A percentile compares a stretch with the other conserved stretches of the same genome.
These are phyloP conservation scores for Polydrusus pterygomalis DNA, from an alignment of 2,888 invertebrate genomes.

Conservation along the genomic window DNA sequence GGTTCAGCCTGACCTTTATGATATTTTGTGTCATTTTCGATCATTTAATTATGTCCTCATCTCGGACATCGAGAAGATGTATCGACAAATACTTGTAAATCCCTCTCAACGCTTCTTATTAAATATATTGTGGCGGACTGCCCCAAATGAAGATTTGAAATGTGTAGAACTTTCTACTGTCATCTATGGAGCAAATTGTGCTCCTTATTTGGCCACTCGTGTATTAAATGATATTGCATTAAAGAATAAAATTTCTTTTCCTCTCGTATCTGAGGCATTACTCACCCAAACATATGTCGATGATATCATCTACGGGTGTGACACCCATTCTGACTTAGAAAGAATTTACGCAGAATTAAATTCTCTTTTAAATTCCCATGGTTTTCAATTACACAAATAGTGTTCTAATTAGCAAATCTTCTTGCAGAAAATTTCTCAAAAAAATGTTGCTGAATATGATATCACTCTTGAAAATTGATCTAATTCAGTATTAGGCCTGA, in stretches of 20 bases:
- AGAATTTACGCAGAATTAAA: constrained; percentile 17
- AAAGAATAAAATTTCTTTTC: constrained; percentile 17
- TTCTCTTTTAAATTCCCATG: constrained; percentile 22
- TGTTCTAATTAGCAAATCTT: constrained; percentile 27
- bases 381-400: constrained; percentile 37
- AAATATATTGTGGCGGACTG: background rate
- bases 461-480: background rate
- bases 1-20: constrained; percentile 12
- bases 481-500: constrained; percentile 3
- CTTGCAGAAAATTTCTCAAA: background rate
- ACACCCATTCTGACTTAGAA: constrained; percentile 12
- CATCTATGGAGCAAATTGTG: no score
- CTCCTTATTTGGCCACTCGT: constrained; percentile 24
- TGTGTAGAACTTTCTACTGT: background rate
- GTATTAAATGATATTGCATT: constrained; percentile 31
- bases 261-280: constrained; percentile 10
- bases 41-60: background rate
- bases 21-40: constrained; percentile 11
- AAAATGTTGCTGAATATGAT: background rate
- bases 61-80: constrained; percentile 1
- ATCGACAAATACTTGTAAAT: no score
- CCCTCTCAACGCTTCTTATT: background rate
- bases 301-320: background rate
- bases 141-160: background rate
- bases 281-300: background rate